phyloP scores from a whole-genome alignment of 2,797 vertebrate species.

The Zalophus californianus region DNA sequence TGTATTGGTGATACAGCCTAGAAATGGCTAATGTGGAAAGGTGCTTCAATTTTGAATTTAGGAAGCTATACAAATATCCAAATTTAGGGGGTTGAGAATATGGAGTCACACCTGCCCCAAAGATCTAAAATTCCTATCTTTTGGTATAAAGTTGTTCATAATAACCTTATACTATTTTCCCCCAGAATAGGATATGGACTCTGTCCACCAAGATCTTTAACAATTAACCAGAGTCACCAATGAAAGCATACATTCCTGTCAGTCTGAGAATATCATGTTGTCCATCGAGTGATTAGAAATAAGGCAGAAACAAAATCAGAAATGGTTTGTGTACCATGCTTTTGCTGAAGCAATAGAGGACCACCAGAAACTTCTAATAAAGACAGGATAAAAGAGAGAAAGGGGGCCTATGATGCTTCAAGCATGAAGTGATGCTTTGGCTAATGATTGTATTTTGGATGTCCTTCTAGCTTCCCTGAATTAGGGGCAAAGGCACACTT shows the following conservation, averaged over 20 bases:
- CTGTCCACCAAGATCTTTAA: background rate
- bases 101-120: background rate
- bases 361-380: background rate
- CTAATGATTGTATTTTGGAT: background rate
- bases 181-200: background rate
- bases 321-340: background rate
- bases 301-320: background rate
- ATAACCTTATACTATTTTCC: background rate
- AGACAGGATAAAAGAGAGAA: background rate
- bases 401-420: background rate
- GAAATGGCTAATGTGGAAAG: background rate
- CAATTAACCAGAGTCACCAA: background rate
- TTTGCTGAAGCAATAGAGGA: background rate
- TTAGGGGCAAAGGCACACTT: background rate
- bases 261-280: background rate
- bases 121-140: background rate
- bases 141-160: background rate
- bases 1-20: background rate
- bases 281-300: background rate
- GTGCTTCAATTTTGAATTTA: background rate
- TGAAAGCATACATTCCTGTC: rapidly evolving
- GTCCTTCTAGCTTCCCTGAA: background rate
- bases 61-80: background rate
- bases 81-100: background rate
- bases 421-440: background rate